A percentile compares a stretch with the other conserved stretches of the same genome.
Evolutionary conservation across 1,140 invertebrate species (phyloP).

Genomic region (Ostrea edulis): DNA sequence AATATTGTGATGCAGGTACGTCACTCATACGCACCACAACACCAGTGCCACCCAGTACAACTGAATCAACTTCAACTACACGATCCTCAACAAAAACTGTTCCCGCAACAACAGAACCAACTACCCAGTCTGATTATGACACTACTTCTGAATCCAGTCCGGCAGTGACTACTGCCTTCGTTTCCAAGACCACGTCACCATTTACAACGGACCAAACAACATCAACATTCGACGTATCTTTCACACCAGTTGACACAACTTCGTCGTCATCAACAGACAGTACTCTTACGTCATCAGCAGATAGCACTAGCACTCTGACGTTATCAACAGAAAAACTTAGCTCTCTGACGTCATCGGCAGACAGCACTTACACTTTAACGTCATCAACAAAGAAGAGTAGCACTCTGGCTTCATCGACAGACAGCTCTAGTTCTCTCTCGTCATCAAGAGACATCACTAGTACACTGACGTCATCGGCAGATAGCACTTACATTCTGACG

Average conservation of each 20-base stretch:
- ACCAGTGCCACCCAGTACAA: background rate
- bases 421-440: background rate
- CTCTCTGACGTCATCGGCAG: background rate
- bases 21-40: slow-evolving; percentile 23
- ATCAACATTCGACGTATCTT: background rate
- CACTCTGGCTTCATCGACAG: background rate
- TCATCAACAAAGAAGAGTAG: background rate
- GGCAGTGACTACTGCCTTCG: background rate
- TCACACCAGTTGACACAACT: no score
- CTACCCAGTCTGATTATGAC: background rate
- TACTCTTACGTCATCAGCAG: no score
- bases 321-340: background rate
- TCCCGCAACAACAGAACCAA: background rate
- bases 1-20: background rate
- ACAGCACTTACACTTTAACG: background rate
- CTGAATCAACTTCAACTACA: background rate
- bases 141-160: background rate
- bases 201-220: background rate
- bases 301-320: background rate
- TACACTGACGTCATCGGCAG: background rate
- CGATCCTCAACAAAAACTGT: background rate
- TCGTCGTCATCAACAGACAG: no score
- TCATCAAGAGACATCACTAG: background rate
- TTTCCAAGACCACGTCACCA: background rate
- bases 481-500: no score